phyloP scores from a whole-genome alignment of 1,140 invertebrate species.

The Hyles vespertilio region DNA sequence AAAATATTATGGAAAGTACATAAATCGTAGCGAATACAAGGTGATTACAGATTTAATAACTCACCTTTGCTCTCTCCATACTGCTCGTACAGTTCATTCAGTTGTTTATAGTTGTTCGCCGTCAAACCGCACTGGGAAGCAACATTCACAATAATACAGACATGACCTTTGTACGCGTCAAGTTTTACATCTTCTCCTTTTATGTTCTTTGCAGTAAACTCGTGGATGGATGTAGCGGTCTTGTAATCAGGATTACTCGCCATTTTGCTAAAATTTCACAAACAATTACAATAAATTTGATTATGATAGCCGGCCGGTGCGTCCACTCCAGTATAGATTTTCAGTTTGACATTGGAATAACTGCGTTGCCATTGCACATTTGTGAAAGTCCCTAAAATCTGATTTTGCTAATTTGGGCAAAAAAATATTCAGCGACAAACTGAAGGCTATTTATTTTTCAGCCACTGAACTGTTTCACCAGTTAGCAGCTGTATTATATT shows the following conservation, averaged over 20 bases:
- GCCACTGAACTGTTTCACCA: no score
- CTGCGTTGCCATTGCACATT: no score
- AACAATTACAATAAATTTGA: conserved; percentile 11
- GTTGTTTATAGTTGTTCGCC: conserved; percentile 86
- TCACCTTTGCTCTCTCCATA: conserved; percentile 78
- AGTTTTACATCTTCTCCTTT: conserved; percentile 85
- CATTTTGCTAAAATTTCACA: conserved; percentile 49
- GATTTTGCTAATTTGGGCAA: no score
- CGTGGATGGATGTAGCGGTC: conserved; percentile 82
- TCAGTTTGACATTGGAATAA: no score
- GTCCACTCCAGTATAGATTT: background rate
- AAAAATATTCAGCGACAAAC: no score
- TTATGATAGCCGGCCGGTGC: background rate
- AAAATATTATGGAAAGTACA: no score
- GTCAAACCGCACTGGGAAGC: conserved; percentile 93
- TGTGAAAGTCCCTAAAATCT: no score
- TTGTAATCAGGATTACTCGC: conserved; percentile 65
- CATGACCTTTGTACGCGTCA: conserved; percentile 84
- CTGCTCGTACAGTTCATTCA: conserved; percentile 85
- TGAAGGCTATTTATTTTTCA: no score
- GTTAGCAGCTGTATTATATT: no score
- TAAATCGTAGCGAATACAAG: no score
- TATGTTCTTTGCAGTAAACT: conserved; percentile 86
- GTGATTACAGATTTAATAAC: background rate
- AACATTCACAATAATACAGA: conserved; percentile 91